Percentiles rank a stretch among this genome's conserved stretches.
phyloP scores from a whole-genome alignment of 30 jellyfish, hydroid and myxozoan species.

The Cassiopea andromeda region DNA sequence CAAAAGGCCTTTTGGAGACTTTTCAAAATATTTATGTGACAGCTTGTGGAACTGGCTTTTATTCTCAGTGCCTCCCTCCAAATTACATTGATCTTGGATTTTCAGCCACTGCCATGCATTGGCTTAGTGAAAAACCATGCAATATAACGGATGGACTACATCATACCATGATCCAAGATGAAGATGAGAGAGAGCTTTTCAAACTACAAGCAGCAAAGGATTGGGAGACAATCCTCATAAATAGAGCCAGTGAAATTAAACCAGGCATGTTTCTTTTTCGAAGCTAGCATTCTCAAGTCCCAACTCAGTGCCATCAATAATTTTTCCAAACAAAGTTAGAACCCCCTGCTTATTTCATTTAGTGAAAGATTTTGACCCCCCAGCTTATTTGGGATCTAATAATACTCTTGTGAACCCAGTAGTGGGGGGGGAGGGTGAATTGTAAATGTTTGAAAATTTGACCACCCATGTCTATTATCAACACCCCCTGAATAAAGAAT shows the following conservation, averaged over 20 bases:
- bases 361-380: no score
- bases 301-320: no score
- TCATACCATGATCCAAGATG: slow-evolving; percentile 49
- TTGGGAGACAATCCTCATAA: slow-evolving; percentile 67
- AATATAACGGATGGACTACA: slow-evolving; percentile 64
- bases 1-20: slow-evolving; percentile 28
- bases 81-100: slow-evolving; percentile 58
- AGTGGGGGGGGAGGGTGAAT: no score
- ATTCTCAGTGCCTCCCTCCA: slow-evolving; percentile 76
- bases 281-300: no score
- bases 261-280: slow-evolving; percentile 30
- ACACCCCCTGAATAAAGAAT: no score
- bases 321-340: no score
- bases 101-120: slow-evolving; percentile 78
- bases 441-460: no score
- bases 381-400: no score
- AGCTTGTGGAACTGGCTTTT: slow-evolving; percentile 76
- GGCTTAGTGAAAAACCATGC: slow-evolving; percentile 74
- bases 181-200: slow-evolving; percentile 28
- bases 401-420: no score
- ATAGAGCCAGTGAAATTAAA: slow-evolving; percentile 72
- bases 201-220: slow-evolving; percentile 73
- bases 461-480: no score
- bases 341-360: no score
- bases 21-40: slow-evolving; percentile 44